Evolutionary conservation across 2,797 vertebrate species (phyloP), one percentile per base, ranked within the genome.

Genomic region (Australoheros facetus): DNA sequence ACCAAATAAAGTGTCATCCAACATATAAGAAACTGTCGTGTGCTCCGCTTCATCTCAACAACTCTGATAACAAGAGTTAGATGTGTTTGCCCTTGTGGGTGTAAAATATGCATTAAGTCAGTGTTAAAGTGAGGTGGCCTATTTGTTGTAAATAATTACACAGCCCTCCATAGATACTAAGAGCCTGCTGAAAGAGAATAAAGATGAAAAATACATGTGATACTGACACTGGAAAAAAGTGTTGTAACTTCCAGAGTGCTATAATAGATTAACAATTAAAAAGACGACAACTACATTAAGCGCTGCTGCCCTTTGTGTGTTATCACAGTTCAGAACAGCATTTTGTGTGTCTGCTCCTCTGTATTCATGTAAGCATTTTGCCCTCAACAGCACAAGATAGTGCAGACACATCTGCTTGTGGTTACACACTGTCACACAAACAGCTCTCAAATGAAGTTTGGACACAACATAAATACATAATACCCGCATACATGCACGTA

Each of bases 231-330:
- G 66, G 79, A 71, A 82, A 80, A 88, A 66, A 86, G 60, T 71
- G 71, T 19, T 79, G 82, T 71, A 77, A 77, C 80, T 89, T 89
- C 81, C 88, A 73, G 75, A 86, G 88, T 80, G n/a, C 54, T 77
- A 64, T 80, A 87, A 89, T 83, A 85, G 90, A 92, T 91, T 88
- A 92, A 92, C 89, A 92, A 92, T 91, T 91, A 92, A 90, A 91
- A 86, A 90, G 85, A 92, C 88, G 93, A 91, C 89, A 88, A 71
- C 85, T 90, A 81, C 83, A 89, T 87, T 85, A 87, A 80, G 86
- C 55, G 11, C 2, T 4, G 75, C 82, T 87, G 86, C 81, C 87
- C 85, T 87, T 56, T 74, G 70, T 10, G 34, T 56, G 80, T 80
- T 88, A 79, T 85, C 73, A 2, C 53, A 32, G 59, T 75, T 81